These are phyloP conservation scores for Cantharis flavilabris DNA, from an alignment of 2,888 invertebrate species.

Conservation along the genomic window DNA sequence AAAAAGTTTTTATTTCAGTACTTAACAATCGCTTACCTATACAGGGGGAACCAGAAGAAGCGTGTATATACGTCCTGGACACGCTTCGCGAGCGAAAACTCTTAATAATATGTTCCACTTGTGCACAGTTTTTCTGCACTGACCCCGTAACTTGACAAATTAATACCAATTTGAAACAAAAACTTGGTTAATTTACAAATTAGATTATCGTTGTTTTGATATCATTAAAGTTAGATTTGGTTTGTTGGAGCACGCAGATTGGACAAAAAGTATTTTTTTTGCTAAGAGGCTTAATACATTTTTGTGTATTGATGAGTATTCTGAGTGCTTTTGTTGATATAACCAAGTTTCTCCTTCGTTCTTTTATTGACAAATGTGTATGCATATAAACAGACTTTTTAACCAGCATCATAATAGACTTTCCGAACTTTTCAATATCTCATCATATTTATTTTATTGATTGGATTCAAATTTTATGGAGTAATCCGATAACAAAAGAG, in stretches of 20 bases:
- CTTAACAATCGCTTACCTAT: background rate
- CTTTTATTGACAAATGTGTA: background rate
- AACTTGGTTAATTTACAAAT: background rate
- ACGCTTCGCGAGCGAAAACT: background rate
- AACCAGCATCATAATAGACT: conserved; percentile 9
- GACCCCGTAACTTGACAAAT: background rate
- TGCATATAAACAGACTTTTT: conserved; percentile 10
- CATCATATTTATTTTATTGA: conserved; percentile 11
- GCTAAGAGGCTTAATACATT: background rate
- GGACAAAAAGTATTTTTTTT: background rate
- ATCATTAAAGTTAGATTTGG: background rate
- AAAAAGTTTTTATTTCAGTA: background rate
- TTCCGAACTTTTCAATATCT: conserved; percentile 15
- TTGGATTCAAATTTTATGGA: conserved; percentile 2
- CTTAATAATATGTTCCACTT: background rate
- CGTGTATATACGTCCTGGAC: background rate
- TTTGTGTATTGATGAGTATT: background rate
- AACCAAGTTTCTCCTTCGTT: background rate
- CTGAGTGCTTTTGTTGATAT: background rate
- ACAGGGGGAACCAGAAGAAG: background rate
- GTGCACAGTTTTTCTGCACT: background rate
- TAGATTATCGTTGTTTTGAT: background rate
- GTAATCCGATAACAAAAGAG: background rate
- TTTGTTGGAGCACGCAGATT: background rate
- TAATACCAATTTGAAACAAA: background rate